Evolutionary conservation across 2,113 vertebrate genomes (phyloP), one percentile per base, ranked within the genome.

Genomic region (Cryptotis parvus): DNA sequence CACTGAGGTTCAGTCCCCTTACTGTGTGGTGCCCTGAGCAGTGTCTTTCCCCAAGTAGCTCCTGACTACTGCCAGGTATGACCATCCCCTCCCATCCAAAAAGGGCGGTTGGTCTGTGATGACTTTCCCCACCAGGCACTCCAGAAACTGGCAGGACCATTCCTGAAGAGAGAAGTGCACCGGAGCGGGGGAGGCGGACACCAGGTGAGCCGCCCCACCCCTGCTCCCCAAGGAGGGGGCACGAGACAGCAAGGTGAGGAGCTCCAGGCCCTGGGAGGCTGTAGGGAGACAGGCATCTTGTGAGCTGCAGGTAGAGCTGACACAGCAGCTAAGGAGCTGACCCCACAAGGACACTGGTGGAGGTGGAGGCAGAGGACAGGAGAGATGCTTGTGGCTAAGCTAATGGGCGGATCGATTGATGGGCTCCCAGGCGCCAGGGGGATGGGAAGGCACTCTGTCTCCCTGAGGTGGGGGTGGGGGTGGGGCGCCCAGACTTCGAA

Each of bases 111-210:
- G 55, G 43, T 84, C 63, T 92, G 45, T 87, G 72, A 58, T 58
- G 55, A 58, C 24, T 58, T 58, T 58, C 55, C 89, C 92, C 94
- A 3, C 0, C 93, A 99, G 99, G 98, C 99, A 0, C 97, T 99
- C 73, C 98, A 99, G 97, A 98, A 98, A 78, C 97, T 99, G 96
- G 98, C 98, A 0, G 95, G 98, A 89, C 99, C 98, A 88, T 98
- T 98, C 1, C 96, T 98, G 96, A 99, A 98, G 97, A 98, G 97
- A 96, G 99, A 99, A 84, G 99, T 98, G 97, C 98, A 98, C 65
- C 97, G 98, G 85, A 98, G 98, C 41, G 98, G 98, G 98, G 0
- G 98, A 99, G 41, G 85, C 92, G 0, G 11, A 92, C 0, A 96
- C 97, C 0, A 98, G 98, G 98, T 98, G 87, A 37, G 94, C 84